These are phyloP conservation scores for Micrastur ruficollis DNA, from an alignment of 2,797 vertebrate species.

Conservation along the genomic window DNA sequence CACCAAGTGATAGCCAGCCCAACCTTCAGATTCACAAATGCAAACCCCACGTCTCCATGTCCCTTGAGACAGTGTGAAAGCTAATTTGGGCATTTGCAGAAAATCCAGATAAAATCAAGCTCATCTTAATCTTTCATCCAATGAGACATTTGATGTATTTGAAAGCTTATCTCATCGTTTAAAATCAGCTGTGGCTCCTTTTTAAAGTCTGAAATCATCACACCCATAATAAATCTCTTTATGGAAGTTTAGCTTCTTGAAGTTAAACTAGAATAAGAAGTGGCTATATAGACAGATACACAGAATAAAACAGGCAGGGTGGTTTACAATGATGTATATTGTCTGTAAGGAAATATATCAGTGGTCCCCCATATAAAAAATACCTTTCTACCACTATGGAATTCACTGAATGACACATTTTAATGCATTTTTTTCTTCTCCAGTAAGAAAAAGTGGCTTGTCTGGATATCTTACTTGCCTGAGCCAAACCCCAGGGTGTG, in stretches of 20 bases:
- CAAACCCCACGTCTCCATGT: background rate
- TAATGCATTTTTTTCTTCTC: background rate
- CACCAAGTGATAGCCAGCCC: background rate
- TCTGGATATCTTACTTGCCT: background rate
- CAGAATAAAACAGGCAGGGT: background rate
- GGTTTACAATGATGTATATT: background rate
- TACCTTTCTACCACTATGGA: background rate
- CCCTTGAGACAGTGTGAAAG: background rate
- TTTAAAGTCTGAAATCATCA: background rate
- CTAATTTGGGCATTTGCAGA: background rate
- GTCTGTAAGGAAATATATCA: background rate
- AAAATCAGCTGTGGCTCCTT: background rate
- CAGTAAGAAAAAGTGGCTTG: slow-evolving; percentile 19
- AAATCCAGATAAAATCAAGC: background rate
- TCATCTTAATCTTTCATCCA: background rate
- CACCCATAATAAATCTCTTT: background rate
- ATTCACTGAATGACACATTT: slow-evolving; percentile 32
- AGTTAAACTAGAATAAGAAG: background rate
- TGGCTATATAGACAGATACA: background rate
- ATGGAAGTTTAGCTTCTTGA: background rate
- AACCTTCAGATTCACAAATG: background rate
- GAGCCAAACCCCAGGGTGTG: background rate
- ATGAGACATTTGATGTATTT: background rate
- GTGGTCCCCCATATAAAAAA: background rate
- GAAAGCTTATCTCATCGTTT: background rate